These are phyloP conservation scores for Chymomyza costata DNA, from an alignment of 1,140 invertebrate genomes.

Conservation along the genomic window DNA sequence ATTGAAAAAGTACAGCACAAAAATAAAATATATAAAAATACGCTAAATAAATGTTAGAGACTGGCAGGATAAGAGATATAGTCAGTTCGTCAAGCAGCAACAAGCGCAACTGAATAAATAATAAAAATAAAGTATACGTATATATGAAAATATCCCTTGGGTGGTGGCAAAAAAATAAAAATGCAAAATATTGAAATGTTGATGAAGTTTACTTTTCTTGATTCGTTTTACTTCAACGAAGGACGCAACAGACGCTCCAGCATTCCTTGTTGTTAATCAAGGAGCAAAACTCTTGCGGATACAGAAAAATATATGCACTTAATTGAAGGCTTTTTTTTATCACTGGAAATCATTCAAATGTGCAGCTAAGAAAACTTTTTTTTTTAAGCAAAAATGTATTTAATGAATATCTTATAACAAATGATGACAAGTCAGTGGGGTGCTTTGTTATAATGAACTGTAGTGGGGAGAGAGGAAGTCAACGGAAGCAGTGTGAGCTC, in stretches of 20 bases:
- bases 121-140: constrained; percentile 29
- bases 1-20: constrained; percentile 35
- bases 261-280: constrained; percentile 33
- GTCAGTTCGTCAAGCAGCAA: constrained; percentile 28
- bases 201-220: constrained; percentile 68
- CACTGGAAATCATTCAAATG: constrained; percentile 13
- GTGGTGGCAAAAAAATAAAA: constrained; percentile 4
- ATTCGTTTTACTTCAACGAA: constrained; percentile 53
- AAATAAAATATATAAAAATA: constrained; percentile 12
- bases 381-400: too few species aligned
- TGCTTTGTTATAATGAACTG: too few species aligned
- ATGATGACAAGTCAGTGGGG: too few species aligned
- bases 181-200: constrained; percentile 65
- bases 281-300: constrained; percentile 12
- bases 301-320: constrained; percentile 10
- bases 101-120: constrained; percentile 67
- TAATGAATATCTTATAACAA: too few species aligned
- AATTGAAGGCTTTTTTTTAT: constrained; percentile 29
- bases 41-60: constrained; percentile 5
- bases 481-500: constrained; percentile 38
- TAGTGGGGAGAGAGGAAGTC: too few species aligned
- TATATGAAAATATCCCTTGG: constrained; percentile 21
- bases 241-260: too few species aligned
- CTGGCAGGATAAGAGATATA: constrained; percentile 36
- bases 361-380: background rate